Evolutionary conservation across 2,888 invertebrate species (phyloP).

Genomic region (Apoda limacodes): DNA sequence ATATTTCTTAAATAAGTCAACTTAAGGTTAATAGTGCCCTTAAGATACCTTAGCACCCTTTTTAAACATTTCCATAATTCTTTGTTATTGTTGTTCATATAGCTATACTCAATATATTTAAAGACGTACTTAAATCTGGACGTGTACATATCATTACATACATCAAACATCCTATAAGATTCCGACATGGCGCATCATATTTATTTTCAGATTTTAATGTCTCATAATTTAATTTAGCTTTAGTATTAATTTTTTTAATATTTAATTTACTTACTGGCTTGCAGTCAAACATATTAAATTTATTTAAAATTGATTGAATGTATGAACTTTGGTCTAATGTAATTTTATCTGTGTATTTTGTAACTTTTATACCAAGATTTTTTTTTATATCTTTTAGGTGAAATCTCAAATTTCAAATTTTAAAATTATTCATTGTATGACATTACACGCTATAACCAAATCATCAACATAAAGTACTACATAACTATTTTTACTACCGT

Average conservation of each 20-base stretch:
- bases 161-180: too few relatives aligned
- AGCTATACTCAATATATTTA: slow-evolving; percentile 25
- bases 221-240: slow-evolving; percentile 15
- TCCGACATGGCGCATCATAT: too few relatives aligned
- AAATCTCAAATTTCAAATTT: slow-evolving; percentile 19
- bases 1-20: too few relatives aligned
- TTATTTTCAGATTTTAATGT: too few relatives aligned
- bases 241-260: too few relatives aligned
- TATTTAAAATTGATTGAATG: too few relatives aligned
- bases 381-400: slow-evolving; percentile 17
- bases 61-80: too few relatives aligned
- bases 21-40: slow-evolving; percentile 28
- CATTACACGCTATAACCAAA: not conserved
- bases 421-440: not conserved
- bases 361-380: slow-evolving; percentile 21
- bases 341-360: slow-evolving; percentile 2
- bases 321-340: too few relatives aligned
- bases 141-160: slow-evolving; percentile 15
- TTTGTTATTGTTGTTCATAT: too few relatives aligned
- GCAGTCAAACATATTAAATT: slow-evolving; percentile 20
- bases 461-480: slow-evolving; percentile 13
- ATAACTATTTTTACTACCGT: slow-evolving; percentile 16
- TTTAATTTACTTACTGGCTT: slow-evolving; percentile 16
- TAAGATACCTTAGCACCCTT: too few relatives aligned
- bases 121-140: slow-evolving; percentile 20